Base-by-base conservation (phyloP, 2,888 invertebrate species). In the Calliopum simillimum region DNA sequence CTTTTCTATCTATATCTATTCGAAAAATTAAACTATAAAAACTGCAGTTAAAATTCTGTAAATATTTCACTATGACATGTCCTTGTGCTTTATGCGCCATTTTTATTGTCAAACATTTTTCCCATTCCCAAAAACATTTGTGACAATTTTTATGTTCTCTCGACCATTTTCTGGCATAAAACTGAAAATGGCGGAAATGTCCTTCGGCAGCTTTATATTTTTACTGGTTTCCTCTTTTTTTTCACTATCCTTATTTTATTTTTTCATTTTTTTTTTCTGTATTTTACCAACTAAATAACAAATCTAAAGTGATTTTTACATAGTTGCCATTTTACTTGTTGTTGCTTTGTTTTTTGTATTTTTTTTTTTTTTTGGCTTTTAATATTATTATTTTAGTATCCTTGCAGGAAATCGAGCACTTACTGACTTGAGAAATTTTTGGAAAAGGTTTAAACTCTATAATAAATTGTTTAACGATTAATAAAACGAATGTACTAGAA, bases 291-390 rank as follows among this genome's bases (percentile, higher is more conserved):
- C 56, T 55, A 47, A 58, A 16, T 51, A 43, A 67, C 67, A 67
- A 67, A 67, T 59, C 25, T 59, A 59, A 67, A 65, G 65, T 65
- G 41, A 49, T 67, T 66, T 61, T 61, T 61, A 61, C 61, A 61
- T 61, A 61, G 61, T 61, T 33, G 61, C 61, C 11, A 21, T 61
- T 61, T 43, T 61, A 14, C 2, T 41, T 59, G n/a, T 11, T 13
- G 11, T 14, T 55, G 6, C 1, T 23, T 56, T 53, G 12, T 25
- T 55, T 44, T 55, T 23, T 23, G 23, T 43, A 23, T 21, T 55
- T 55, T 55, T 49, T 33, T 64, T 64, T 14, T 51, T 64, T 19
- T 64, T 4, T 33, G 41, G 41, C 59, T 51, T 23, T 41, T 49
- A 6, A 33, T 64, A 44, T 61, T 19, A 21, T 61, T 19, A 12